A percentile compares a stretch with the other conserved stretches of the same genome.
phyloP scores from a whole-genome alignment of 2,888 invertebrate species.

The Pseudanteris insignis region DNA sequence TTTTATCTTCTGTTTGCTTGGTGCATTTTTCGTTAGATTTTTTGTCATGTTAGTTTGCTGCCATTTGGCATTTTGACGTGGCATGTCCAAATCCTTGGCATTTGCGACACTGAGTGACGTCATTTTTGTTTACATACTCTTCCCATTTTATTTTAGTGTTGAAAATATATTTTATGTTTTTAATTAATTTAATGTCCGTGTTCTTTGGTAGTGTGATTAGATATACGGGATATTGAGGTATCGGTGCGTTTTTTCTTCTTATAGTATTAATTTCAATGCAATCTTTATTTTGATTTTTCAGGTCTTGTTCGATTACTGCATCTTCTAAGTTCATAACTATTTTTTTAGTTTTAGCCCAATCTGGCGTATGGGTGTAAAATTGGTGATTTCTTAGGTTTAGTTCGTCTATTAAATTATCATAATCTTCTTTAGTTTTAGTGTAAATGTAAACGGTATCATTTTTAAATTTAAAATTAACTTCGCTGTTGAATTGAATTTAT shows the following conservation, averaged over 20 bases:
- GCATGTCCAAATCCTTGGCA: slow-evolving; percentile 10
- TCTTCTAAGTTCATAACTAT: slow-evolving; percentile 1
- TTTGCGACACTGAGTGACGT: not conserved
- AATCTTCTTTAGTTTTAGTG: not conserved
- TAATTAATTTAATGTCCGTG: not conserved
- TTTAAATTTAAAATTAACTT: slow-evolving; percentile 9
- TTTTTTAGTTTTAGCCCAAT: slow-evolving; percentile 5
- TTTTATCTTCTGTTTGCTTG: too few relatives aligned
- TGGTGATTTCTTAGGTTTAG: not conserved
- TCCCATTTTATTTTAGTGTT: slow-evolving; percentile 7
- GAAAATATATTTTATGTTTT: not conserved
- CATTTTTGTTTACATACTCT: slow-evolving; percentile 3
- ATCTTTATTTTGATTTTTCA: not conserved
- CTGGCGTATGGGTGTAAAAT: slow-evolving; percentile 1
- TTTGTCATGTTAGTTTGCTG: too few relatives aligned
- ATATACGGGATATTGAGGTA: slow-evolving; percentile 3
- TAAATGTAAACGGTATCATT: slow-evolving; percentile 1
- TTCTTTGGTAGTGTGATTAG: not conserved
- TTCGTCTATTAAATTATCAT: not conserved
- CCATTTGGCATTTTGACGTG: slow-evolving; percentile 4
- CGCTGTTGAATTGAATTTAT: not conserved
- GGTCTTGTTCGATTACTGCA: not conserved
- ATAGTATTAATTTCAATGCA: not conserved
- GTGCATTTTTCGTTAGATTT: too few relatives aligned
- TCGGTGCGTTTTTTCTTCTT: not conserved